Evolutionary conservation across 2,888 invertebrate species (phyloP), one percentile per base, ranked within the genome.

Genomic region (Rhorus exstirpatorius): DNA sequence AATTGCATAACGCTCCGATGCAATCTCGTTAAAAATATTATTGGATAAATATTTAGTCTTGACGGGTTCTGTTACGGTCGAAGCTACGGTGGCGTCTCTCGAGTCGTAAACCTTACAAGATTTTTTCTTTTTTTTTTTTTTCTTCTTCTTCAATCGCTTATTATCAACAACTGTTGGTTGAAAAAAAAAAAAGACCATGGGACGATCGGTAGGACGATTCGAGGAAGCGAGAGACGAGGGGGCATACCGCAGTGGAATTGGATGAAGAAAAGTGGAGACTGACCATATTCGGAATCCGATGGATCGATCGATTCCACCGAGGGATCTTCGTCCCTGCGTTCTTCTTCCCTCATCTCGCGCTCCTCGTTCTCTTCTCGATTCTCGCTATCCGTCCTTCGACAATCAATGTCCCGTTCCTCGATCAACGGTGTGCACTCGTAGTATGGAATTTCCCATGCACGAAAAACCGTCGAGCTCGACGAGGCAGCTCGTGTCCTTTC

Each of bases 31-130:
- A 63, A 68, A 74, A 72, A 67, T 61, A 55, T 78, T 63, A 74
- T 78, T 55, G 77, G 83, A 84, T 86, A 91, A 91, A 91, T 88
- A 88, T 91, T 91, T 90, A 89, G 88, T 80, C 89, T 89, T 80
- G 60, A 75, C 84, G 83, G 86, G 87, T 83, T 82, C 83, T 70
- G 77, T 87, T 87, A 89, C 85, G 85, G 87, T 88, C 88, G 85
- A 85, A 86, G 19, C 26, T 19, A 58, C 58, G 53, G 68, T 70
- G 74, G 79, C 78, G 68, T 77, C 78, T 51, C 14, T 53, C 67
- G 53, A 68, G 72, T 38, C 77, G 61, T 81, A 81, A 81, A 81
- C 60, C 38, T 38, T 26, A 17, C 38, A 35, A 41, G 46, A 41
- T 31, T 53, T 58, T 41, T 70, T 55, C 55, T 26, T 17, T 14